Percentiles rank a stretch among this genome's conserved stretches.
phyloP scores from a whole-genome alignment of 2,888 invertebrate species.

The Catonia carolina region DNA sequence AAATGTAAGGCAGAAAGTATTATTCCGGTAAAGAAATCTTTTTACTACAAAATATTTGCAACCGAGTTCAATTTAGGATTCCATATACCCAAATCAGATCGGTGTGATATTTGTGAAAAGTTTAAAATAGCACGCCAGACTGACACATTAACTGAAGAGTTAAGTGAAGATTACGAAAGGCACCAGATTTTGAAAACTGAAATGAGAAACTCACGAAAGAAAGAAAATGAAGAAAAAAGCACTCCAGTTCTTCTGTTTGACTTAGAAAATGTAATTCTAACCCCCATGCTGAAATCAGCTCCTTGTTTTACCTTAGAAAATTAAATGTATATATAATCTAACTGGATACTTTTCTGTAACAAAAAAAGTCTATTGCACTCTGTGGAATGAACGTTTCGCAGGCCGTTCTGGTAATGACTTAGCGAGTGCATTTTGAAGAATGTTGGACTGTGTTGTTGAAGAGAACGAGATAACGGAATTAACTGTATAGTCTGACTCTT shows the following conservation, averaged over 20 bases:
- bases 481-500: constrained; percentile 16
- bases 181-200: neutral
- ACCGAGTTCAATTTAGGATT: constrained; percentile 4
- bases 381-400: constrained; percentile 13
- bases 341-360: constrained; percentile 16
- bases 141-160: neutral
- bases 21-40: neutral
- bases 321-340: constrained; percentile 13
- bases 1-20: neutral
- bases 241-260: constrained; percentile 14
- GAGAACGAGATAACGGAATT: constrained; percentile 17
- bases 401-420: constrained; percentile 15
- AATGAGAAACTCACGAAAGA: neutral
- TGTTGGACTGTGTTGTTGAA: constrained; percentile 16
- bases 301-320: constrained; percentile 14
- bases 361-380: constrained; percentile 18
- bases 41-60: constrained; percentile 1
- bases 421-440: constrained; percentile 19
- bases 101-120: constrained; percentile 1
- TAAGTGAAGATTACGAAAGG: neutral
- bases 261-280: constrained; percentile 14
- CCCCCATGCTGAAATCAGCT: constrained; percentile 19
- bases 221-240: constrained; percentile 1
- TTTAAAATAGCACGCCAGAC: neutral
- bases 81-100: constrained; percentile 2